phyloP scores from a whole-genome alignment of 2,797 vertebrate genomes.

The Sphaeramia orbicularis region DNA sequence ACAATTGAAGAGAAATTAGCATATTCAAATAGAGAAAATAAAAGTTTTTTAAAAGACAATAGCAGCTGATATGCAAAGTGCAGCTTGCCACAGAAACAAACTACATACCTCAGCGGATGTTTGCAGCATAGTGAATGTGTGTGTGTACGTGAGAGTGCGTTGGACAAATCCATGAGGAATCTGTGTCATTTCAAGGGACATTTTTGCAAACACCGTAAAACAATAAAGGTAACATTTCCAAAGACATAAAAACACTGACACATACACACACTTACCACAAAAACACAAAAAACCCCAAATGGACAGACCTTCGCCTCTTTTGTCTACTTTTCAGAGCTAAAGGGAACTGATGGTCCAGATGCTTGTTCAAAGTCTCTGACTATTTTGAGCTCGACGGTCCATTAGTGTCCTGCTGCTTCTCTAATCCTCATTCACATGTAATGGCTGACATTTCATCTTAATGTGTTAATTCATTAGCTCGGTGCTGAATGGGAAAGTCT shows the following conservation, averaged over 20 bases:
- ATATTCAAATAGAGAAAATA: slow-evolving; percentile 83
- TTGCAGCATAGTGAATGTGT: slow-evolving; percentile 45
- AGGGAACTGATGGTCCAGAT: slow-evolving; percentile 57
- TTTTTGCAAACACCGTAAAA: slow-evolving; percentile 84
- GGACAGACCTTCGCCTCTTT: slow-evolving; percentile 22
- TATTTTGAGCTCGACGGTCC: slow-evolving; percentile 73
- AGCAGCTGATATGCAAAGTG: slow-evolving; percentile 74
- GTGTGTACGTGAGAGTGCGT: background rate
- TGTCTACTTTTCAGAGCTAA: slow-evolving; percentile 42
- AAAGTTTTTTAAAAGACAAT: slow-evolving; percentile 82
- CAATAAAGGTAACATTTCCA: slow-evolving; percentile 74
- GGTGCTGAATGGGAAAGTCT: slow-evolving; percentile 72
- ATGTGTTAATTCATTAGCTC: slow-evolving; percentile 84
- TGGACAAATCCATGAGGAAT: slow-evolving; percentile 67
- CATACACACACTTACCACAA: slow-evolving; percentile 13
- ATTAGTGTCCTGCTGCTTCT: slow-evolving; percentile 88
- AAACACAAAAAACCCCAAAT: slow-evolving; percentile 12
- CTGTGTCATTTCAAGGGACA: slow-evolving; percentile 53
- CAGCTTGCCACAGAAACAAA: slow-evolving; percentile 61
- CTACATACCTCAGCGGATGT: slow-evolving; percentile 57
- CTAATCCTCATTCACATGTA: slow-evolving; percentile 90
- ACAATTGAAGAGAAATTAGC: slow-evolving; percentile 80
- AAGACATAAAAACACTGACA: slow-evolving; percentile 33
- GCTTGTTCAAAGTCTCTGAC: slow-evolving; percentile 80
- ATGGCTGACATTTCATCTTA: slow-evolving; percentile 85